Conservation (phyloP, 2,888 invertebrate genomes). For the Eupithecia dodoneata region DNA sequence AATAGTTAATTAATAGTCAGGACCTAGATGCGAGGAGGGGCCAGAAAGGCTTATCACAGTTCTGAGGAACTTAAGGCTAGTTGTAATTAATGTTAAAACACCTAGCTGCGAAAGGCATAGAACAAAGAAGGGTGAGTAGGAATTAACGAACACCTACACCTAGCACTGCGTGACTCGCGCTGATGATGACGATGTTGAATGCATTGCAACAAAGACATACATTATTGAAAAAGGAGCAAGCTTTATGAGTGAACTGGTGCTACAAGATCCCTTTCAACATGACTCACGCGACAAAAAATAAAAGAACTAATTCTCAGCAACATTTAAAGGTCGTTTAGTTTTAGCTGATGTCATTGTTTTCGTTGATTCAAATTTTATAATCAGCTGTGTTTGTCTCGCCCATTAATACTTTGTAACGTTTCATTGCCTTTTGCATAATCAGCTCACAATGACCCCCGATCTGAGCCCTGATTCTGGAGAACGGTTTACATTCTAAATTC, state of each 20-base stretch:
- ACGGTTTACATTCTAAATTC: neutral
- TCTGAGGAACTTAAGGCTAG: neutral
- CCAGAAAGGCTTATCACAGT: neutral
- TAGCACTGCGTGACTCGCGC: neutral
- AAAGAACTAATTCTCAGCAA: slow-evolving; percentile 15
- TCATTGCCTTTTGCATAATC: slow-evolving; percentile 18
- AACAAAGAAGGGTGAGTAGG: neutral
- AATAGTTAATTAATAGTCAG: neutral
- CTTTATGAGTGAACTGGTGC: neutral
- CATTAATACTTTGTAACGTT: slow-evolving; percentile 19
- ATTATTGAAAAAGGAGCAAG: neutral
- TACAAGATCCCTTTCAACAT: slow-evolving; percentile 20
- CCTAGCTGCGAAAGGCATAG: neutral
- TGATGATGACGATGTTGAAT: neutral
- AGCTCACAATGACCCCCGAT: neutral
- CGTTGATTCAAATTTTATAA: slow-evolving; percentile 14
- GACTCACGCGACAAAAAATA: slow-evolving; percentile 21
- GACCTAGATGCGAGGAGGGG: neutral
- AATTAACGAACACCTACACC: neutral
- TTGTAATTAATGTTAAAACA: neutral
- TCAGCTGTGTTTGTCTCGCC: slow-evolving; percentile 8
- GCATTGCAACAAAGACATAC: neutral
- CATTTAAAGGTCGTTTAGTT: slow-evolving; percentile 30
- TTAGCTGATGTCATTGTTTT: slow-evolving; percentile 33
- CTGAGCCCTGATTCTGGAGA: neutral